A percentile compares a stretch with the other conserved stretches of the same genome.
phyloP scores from a whole-genome alignment of 64 coral and sea anemone species.

The Pocillopora damicornis region DNA sequence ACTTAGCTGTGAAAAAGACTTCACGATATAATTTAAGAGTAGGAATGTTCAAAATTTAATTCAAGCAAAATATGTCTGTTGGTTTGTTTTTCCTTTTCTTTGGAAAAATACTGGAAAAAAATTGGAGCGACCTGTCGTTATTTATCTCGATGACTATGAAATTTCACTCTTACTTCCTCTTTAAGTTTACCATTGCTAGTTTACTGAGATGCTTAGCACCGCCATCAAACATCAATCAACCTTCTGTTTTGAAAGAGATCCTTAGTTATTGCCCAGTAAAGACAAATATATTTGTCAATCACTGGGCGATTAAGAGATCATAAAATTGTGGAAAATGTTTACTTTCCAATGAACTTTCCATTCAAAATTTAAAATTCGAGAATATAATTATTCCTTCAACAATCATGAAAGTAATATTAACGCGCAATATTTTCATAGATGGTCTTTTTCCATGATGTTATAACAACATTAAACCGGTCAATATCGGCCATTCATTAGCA shows the following conservation, averaged over 20 bases:
- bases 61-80: not conserved
- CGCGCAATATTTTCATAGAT: not conserved
- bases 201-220: not conserved
- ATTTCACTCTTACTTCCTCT: not conserved
- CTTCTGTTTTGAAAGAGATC: not conserved
- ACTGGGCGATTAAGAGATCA: not conserved
- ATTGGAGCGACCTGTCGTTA: not conserved
- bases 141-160: not conserved
- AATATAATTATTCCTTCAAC: not conserved
- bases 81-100: not conserved
- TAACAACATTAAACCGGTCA: not conserved
- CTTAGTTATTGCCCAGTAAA: not conserved
- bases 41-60: not conserved
- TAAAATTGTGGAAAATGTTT: not conserved
- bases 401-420: not conserved
- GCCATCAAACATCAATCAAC: not conserved
- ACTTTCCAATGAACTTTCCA: not conserved
- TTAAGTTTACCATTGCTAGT: not conserved
- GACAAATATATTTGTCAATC: slow-evolving; percentile 1
- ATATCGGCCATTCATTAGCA: not conserved
- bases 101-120: not conserved
- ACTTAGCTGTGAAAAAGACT: no score
- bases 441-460: not conserved
- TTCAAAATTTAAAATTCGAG: not conserved
- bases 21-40: no score